Evolutionary conservation across 2,113 vertebrate genomes (phyloP).

Genomic region (Lucifuga dentata): DNA sequence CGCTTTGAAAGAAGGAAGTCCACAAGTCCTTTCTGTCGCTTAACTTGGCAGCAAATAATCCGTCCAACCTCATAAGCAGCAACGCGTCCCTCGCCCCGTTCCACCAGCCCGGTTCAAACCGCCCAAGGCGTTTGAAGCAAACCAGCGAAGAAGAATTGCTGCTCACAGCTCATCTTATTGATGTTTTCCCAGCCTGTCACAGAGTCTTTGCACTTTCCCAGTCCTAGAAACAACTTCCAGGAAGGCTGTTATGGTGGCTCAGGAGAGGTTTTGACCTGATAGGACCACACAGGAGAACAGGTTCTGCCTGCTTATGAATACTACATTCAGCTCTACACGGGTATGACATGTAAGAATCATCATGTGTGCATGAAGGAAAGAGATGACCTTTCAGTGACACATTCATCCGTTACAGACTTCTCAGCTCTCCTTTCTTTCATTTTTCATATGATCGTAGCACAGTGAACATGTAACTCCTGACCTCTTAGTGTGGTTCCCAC

Average conservation of each 20-base stretch:
- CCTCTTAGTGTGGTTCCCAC: too few species aligned
- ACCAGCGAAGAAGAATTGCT: conserved; percentile 41
- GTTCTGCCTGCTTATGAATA: neutral
- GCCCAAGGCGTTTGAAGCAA: conserved; percentile 53
- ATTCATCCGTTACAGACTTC: too few species aligned
- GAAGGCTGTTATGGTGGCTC: conserved; percentile 30
- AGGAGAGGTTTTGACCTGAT: conserved; percentile 28
- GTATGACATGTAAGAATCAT: too few species aligned
- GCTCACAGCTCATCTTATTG: conserved; percentile 69
- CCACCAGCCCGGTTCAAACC: conserved; percentile 61
- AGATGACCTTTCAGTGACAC: too few species aligned
- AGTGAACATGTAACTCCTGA: too few species aligned
- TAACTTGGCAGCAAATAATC: conserved; percentile 68
- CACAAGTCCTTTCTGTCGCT: conserved; percentile 59
- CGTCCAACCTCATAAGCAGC: conserved; percentile 57
- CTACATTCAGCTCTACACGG: too few species aligned
- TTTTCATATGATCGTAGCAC: too few species aligned
- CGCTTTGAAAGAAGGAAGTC: conserved; percentile 71
- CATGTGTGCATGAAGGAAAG: too few species aligned
- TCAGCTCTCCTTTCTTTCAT: too few species aligned
- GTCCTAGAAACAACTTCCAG: conserved; percentile 49
- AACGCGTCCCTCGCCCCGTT: neutral
- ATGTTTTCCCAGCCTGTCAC: conserved; percentile 77
- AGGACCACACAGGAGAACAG: conserved; percentile 7
- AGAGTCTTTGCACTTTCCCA: conserved; percentile 52